Conservation (phyloP, 2,888 invertebrate genomes). For the Polietes domitor region DNA sequence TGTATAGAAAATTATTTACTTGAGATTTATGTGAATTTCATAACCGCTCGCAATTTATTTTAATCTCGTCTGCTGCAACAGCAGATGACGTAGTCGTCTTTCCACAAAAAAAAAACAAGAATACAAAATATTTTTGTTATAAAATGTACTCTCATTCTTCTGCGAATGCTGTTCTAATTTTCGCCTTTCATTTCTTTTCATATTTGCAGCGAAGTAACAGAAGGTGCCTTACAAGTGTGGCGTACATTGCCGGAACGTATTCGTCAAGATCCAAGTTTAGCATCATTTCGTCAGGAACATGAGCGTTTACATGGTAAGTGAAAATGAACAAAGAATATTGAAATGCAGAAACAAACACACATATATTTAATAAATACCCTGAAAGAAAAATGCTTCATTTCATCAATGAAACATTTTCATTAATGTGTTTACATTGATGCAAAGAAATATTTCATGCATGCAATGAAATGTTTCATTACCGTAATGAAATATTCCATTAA, state of each 20-base stretch:
- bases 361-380: too few relatives aligned
- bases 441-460: too few relatives aligned
- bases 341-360: too few relatives aligned
- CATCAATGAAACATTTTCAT: too few relatives aligned
- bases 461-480: too few relatives aligned
- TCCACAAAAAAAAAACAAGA: neutral
- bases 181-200: slow-evolving; percentile 41
- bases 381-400: too few relatives aligned
- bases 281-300: slow-evolving; percentile 82
- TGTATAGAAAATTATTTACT: neutral
- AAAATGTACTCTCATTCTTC: slow-evolving; percentile 17
- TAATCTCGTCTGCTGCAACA: neutral
- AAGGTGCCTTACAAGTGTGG: slow-evolving; percentile 86
- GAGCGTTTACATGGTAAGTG: slow-evolving; percentile 79
- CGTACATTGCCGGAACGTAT: slow-evolving; percentile 85
- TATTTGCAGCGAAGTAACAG: slow-evolving; percentile 82
- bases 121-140: too few relatives aligned
- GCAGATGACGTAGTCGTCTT: neutral
- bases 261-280: slow-evolving; percentile 85
- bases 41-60: neutral
- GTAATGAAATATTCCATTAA: too few relatives aligned
- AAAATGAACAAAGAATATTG: neutral
- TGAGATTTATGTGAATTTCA: neutral
- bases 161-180: slow-evolving; percentile 32
- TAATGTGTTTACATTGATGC: too few relatives aligned